Evolutionary conservation across 2,797 vertebrate genomes (phyloP).

Genomic region (Pseudotriccus pelzelni): DNA sequence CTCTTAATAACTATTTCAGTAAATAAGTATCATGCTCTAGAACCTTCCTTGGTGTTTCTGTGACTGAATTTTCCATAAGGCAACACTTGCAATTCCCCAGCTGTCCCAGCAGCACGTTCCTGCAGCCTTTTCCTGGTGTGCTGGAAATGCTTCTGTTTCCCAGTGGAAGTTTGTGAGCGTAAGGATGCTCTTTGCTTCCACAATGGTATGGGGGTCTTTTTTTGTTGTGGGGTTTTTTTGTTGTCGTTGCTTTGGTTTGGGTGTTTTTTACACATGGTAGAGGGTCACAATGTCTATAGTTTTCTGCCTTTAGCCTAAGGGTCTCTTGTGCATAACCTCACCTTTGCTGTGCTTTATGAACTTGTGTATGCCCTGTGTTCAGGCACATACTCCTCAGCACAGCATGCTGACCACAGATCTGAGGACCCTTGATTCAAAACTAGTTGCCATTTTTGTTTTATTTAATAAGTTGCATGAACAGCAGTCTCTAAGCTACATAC

Average conservation of each 20-base stretch:
- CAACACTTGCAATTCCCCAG: neutral
- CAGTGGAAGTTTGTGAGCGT: neutral
- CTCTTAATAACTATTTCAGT: neutral
- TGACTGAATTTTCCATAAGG: neutral
- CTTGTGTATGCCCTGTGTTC: neutral
- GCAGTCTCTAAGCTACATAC: constrained; percentile 59
- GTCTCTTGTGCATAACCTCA: neutral
- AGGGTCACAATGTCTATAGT: neutral
- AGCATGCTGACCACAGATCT: neutral
- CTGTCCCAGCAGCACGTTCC: neutral
- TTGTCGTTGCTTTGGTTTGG: neutral
- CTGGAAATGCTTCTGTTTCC: neutral
- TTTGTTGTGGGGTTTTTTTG: accelerated
- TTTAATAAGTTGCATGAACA: constrained; percentile 55
- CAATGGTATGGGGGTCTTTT: neutral
- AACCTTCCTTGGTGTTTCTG: neutral
- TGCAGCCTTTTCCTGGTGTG: neutral
- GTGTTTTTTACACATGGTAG: neutral
- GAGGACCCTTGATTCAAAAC: neutral
- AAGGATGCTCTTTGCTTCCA: neutral
- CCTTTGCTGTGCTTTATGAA: neutral
- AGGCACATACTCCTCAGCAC: neutral
- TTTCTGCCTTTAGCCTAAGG: neutral
- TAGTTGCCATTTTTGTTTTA: neutral
- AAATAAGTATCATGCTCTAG: neutral